These are phyloP conservation scores for Eucera pruinosa DNA, from an alignment of 2,888 invertebrate genomes.

Conservation along the genomic window DNA sequence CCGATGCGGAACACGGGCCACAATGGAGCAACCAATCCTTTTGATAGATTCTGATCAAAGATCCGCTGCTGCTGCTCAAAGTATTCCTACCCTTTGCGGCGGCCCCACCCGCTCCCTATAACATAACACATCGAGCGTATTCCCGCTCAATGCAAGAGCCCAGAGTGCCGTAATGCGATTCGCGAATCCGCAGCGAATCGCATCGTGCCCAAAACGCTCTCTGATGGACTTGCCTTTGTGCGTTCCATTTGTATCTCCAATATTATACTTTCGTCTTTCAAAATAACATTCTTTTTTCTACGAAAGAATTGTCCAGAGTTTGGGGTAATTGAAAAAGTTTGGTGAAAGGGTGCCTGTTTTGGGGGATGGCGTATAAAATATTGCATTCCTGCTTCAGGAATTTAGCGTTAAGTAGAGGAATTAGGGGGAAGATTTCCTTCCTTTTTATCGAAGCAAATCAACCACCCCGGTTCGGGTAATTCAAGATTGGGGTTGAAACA, in stretches of 20 bases:
- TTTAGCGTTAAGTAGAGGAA: not conserved
- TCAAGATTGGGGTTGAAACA: not conserved
- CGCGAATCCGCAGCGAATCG: slow-evolving; percentile 12
- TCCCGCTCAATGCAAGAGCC: slow-evolving; percentile 36
- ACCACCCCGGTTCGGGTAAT: not conserved
- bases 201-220: slow-evolving; percentile 13
- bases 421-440: slow-evolving; percentile 1
- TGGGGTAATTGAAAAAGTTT: too few species aligned
- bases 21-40: slow-evolving; percentile 73
- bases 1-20: slow-evolving; percentile 65
- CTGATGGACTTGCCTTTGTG: not conserved
- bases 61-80: slow-evolving; percentile 60
- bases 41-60: slow-evolving; percentile 74
- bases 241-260: not conserved
- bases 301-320: too few species aligned
- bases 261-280: not conserved
- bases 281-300: too few species aligned
- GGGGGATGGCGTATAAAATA: not conserved
- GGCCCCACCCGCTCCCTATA: slow-evolving; percentile 47
- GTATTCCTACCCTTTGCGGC: slow-evolving; percentile 63
- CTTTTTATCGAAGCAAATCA: slow-evolving; percentile 1
- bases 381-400: not conserved
- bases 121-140: slow-evolving; percentile 68
- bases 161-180: slow-evolving; percentile 34
- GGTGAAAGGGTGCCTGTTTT: not conserved